phyloP scores from a whole-genome alignment of 2,797 vertebrate species.

The Ateles fusciceps region DNA sequence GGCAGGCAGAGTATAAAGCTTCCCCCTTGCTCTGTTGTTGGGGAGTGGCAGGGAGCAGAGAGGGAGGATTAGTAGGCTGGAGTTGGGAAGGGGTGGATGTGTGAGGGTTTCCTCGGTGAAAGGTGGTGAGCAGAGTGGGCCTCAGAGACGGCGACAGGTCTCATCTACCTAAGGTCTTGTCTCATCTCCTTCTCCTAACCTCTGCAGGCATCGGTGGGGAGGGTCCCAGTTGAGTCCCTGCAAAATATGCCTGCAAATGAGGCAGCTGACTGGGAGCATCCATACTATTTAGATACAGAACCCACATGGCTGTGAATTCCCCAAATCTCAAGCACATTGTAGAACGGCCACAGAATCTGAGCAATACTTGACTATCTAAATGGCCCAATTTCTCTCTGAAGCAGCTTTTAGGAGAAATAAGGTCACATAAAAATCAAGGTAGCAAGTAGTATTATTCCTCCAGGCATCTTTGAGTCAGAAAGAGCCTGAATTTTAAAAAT shows the following conservation, averaged over 20 bases:
- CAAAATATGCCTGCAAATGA: not conserved
- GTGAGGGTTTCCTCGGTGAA: not conserved
- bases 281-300: not conserved
- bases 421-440: constrained; percentile 21
- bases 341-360: not conserved
- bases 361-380: not conserved
- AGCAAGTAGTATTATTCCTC: constrained; percentile 38
- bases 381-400: not conserved
- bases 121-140: not conserved
- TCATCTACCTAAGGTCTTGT: not conserved
- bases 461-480: constrained; percentile 47
- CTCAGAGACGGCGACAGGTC: not conserved
- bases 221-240: not conserved
- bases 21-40: not conserved
- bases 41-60: not conserved
- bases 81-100: not conserved
- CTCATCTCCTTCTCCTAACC: not conserved
- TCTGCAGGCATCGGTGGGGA: not conserved
- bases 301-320: not conserved
- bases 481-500: constrained; percentile 57
- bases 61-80: not conserved
- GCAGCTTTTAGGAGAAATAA: not conserved
- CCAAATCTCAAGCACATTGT: not conserved
- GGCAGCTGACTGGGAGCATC: not conserved
- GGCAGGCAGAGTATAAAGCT: not conserved